Percentiles rank a stretch among this genome's conserved stretches.
Conservation (phyloP, 2,113 vertebrate genomes). For the Nerophis ophidion region DNA sequence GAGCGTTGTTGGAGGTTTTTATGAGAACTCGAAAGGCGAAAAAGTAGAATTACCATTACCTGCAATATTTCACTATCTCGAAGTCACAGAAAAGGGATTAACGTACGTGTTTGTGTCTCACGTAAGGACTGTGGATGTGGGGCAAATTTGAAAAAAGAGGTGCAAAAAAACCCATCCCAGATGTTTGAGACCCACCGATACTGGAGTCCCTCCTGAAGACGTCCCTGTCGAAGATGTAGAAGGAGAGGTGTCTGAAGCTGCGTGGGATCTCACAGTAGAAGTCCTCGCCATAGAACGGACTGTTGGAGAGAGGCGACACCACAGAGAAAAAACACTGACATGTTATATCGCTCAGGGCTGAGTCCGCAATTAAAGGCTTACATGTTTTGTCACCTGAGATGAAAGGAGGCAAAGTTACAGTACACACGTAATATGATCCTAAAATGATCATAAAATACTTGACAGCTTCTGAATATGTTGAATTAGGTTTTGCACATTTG, state of each 20-base stretch:
- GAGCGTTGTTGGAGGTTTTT: no score
- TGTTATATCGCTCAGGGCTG: background rate
- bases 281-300: constrained; percentile 97
- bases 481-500: no score
- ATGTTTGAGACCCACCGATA: constrained; percentile 79
- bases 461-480: background rate
- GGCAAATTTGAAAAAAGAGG: no score
- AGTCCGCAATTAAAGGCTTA: background rate
- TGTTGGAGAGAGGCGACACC: constrained; percentile 51
- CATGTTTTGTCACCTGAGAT: background rate
- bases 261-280: constrained; percentile 99
- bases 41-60: no score
- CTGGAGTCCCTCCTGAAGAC: constrained; percentile 98
- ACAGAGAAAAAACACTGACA: background rate
- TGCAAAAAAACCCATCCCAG: background rate
- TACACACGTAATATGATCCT: background rate
- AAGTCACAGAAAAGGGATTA: no score
- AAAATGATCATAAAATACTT: background rate
- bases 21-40: no score
- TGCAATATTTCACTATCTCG: no score
- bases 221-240: constrained; percentile 98
- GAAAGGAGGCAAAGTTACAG: constrained; percentile 1
- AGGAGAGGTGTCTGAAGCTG: constrained; percentile 93
- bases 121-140: no score
- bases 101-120: background rate